phyloP scores from a whole-genome alignment of 2,888 invertebrate genomes.

The Rhyacophila evoluta region DNA sequence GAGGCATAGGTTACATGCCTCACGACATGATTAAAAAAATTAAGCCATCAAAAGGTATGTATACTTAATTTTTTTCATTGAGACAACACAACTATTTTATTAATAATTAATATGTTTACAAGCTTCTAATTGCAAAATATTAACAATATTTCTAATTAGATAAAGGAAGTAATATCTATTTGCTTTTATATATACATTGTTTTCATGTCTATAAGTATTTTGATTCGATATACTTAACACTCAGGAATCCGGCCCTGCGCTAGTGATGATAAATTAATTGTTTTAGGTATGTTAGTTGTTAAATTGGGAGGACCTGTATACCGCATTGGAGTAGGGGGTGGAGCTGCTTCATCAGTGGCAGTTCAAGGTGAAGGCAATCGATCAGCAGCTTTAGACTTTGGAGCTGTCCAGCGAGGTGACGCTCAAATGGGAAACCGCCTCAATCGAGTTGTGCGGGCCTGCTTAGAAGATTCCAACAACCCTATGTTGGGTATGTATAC shows the following conservation, averaged over 20 bases:
- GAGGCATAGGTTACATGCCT: constrained; percentile 93
- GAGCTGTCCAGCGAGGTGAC: constrained; percentile 97
- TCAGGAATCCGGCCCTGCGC: too few species aligned
- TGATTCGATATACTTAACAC: too few species aligned
- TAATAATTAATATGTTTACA: too few species aligned
- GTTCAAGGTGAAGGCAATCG: constrained; percentile 85
- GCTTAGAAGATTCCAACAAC: constrained; percentile 86
- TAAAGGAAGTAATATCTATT: too few species aligned
- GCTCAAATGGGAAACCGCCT: constrained; percentile 99
- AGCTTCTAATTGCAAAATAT: too few species aligned
- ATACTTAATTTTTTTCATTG: background rate
- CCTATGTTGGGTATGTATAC: constrained; percentile 85
- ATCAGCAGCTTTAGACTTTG: constrained; percentile 89
- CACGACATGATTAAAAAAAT: constrained; percentile 83
- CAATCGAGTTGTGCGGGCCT: constrained; percentile 92
- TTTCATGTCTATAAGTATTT: too few species aligned
- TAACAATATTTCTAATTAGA: too few species aligned
- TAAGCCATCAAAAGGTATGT: constrained; percentile 76
- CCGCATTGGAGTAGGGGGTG: constrained; percentile 97
- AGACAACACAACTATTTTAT: too few species aligned
- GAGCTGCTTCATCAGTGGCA: constrained; percentile 96
- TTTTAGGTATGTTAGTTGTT: constrained; percentile 85
- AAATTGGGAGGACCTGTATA: constrained; percentile 98
- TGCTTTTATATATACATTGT: too few species aligned
- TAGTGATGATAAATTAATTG: too few species aligned